phyloP scores from a whole-genome alignment of 2,797 vertebrate genomes.

The Spinus olivaceus region DNA sequence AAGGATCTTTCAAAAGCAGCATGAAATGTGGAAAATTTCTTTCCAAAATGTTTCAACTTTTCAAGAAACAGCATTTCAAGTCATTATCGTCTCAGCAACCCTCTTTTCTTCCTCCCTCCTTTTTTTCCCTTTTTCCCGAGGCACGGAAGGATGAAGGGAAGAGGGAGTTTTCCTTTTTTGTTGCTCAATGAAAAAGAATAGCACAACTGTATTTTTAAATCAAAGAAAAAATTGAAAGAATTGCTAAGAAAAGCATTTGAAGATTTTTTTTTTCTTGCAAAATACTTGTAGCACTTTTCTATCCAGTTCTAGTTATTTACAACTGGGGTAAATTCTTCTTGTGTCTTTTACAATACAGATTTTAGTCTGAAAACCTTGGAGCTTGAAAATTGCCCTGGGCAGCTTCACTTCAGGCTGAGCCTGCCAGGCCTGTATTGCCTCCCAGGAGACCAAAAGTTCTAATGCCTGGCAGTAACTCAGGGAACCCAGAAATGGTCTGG shows the following conservation, averaged over 20 bases:
- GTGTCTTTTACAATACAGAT: neutral
- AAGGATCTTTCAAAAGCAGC: neutral
- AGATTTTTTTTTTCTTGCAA: neutral
- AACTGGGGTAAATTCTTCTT: neutral
- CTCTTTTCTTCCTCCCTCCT: neutral
- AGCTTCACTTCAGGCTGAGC: neutral
- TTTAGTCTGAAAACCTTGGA: neutral
- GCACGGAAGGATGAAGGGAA: neutral
- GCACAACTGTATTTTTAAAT: neutral
- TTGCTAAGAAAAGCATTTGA: neutral
- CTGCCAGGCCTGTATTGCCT: neutral
- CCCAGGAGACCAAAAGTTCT: neutral
- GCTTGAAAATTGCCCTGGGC: neutral
- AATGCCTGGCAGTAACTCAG: neutral
- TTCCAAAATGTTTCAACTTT: conserved; percentile 12
- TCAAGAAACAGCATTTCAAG: conserved; percentile 15
- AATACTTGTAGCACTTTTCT: neutral
- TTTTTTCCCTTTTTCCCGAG: neutral
- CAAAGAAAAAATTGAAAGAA: neutral
- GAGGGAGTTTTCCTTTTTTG: neutral
- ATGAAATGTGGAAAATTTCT: conserved; percentile 15
- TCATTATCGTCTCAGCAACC: neutral
- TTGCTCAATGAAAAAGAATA: neutral
- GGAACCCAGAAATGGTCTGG: neutral
- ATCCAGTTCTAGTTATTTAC: neutral